A percentile compares a stretch with the other conserved stretches of the same genome.
Conservation (phyloP, 2,113 vertebrate genomes). For the Thamnaconus septentrionalis region DNA sequence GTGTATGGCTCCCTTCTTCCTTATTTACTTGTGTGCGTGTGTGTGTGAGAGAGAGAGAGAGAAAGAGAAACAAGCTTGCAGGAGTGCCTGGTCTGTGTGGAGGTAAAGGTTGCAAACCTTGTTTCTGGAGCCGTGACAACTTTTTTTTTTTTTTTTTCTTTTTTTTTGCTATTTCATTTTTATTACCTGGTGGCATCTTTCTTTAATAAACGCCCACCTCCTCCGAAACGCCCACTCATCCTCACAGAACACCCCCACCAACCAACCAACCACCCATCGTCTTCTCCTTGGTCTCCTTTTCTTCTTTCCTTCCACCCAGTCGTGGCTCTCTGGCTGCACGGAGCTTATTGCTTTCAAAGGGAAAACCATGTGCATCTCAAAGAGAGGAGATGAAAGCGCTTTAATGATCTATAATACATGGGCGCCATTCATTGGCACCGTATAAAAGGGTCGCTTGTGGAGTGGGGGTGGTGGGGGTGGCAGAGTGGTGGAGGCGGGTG, state of each 20-base stretch:
- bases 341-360: conserved; percentile 50
- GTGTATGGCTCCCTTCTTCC: neutral
- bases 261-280: conserved; percentile 2
- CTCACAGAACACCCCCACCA: neutral
- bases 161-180: neutral
- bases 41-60: neutral
- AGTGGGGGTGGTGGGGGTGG: neutral
- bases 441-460: conserved; percentile 31
- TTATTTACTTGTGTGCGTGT: neutral
- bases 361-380: conserved; percentile 52
- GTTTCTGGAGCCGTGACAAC: conserved; percentile 21
- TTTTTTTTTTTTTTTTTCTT: conserved; percentile 18
- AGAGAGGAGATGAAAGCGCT: conserved; percentile 54
- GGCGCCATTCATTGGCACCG: conserved; percentile 28
- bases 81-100: neutral
- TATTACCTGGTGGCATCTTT: conserved; percentile 19
- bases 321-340: conserved; percentile 22
- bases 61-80: neutral
- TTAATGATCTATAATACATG: conserved; percentile 65
- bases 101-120: conserved; percentile 1
- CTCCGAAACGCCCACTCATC: neutral
- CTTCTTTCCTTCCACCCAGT: neutral
- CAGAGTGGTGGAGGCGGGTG: too few relatives aligned
- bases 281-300: neutral
- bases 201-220: neutral